Base-by-base conservation (phyloP, 2,797 vertebrate species). In the Pangasius krempfi region DNA sequence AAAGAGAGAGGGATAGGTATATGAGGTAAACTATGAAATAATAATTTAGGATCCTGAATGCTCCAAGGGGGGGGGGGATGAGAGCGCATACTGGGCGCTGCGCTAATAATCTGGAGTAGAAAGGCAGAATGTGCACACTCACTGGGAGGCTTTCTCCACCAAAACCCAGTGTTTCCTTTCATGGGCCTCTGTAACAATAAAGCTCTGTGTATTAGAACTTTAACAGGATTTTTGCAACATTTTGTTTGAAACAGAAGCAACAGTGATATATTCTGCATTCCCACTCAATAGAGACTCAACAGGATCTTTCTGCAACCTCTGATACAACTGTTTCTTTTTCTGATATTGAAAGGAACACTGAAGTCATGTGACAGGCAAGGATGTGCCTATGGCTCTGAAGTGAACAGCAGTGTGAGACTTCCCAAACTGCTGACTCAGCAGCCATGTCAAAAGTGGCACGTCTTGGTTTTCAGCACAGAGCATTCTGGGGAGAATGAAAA, bases 151-250 rank as follows among this genome's bases (percentile, higher is more conserved):
- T 37, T 89, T 88, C 86, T 68, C 72, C 78, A 90, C 75, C 33
- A 58, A 47, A 83, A n/a, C 58, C 37, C 25, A 18, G 37, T 89
- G 84, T 89, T 89, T 88, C 89, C 88, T 92, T 92, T 90, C 66
- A 92, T 58, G 78, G 82, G 47, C 81, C 58, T 50, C 16, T 52
- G 22, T 66, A 89, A 91, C 88, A 91, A 91, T 83, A 88, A 62
- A 50, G 72, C 83, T 87, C 86, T 87, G 30, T 73, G 84, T 58
- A 73, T 40, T 58, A n/a, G 50, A 84, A 66, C 16, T 66, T 68
- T 0, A 13, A 52, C 1, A n/a, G 82, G 12, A 68, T 30, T 52
- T 83, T 58, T 83, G 40, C 33, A 85, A 27, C 12, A 13, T 70
- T 84, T 79, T 80, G 50, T 50, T 81, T 86, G 37, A 56, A 33